Base-by-base conservation (phyloP, 1,140 invertebrate genomes). In the Batillaria attramentaria region DNA sequence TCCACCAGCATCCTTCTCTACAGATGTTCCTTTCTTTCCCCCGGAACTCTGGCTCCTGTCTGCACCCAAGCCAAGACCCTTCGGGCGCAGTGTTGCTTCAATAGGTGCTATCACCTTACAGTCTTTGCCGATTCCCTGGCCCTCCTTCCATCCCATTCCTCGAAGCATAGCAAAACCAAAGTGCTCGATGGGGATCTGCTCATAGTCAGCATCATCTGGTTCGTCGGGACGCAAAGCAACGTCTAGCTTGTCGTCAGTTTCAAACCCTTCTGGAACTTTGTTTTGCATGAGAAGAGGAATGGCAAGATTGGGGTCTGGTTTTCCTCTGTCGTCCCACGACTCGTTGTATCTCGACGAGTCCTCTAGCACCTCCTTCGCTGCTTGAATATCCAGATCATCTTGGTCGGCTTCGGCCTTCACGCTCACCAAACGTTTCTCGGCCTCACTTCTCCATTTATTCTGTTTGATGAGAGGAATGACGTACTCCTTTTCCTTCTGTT, bases 111-210 rank as follows among this genome's bases (percentile, higher is more conserved):
- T 91, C 50, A 92, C 60, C 86, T 92, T 93, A 83, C 91, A 91
- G 89, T 93, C 93, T 78, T 87, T 88, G 0, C 93, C 94, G 87
- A 94, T 94, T 83, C 93, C 95, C 92, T 93, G 94, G 42, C 92
- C 94, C 81, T 95, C 93, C 83, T 94, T 93, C 96, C 96, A 99
- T 0, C 97, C 97, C 97, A 99, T 99, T 46, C 97, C 97, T 85
- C 97, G 91, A 24, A 99, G 91, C 95, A 98, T 95, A 6, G 97
- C 97, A 84, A 96, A 82, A 10, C 97, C 97, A 95, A 95, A 99
- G 66, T 95, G 93, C 88, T 94, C 93, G 66, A 99, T 94, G 2
- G 97, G 97, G 70, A 98, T 94, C 83, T 93, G 92, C 86, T 98
- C 96, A 93, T 98, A 99, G 92, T 98, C 96, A 42, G 87, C 87